A percentile compares a stretch with the other conserved stretches of the same genome.
These are phyloP conservation scores for Muscidifurax raptorellus DNA, from an alignment of 1,140 invertebrate genomes.

Conservation along the genomic window DNA sequence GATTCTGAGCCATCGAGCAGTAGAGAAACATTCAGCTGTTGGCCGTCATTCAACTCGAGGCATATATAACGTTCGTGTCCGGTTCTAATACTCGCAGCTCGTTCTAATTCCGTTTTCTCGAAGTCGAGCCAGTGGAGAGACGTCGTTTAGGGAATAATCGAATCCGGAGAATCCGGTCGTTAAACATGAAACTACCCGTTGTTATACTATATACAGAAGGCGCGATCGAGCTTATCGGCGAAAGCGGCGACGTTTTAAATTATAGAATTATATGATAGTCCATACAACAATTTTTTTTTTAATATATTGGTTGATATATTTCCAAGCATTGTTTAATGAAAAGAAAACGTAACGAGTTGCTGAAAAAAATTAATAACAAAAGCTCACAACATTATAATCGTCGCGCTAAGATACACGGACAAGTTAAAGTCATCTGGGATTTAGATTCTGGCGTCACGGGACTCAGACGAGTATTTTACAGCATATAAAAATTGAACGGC, in stretches of 20 bases:
- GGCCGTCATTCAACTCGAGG: conserved; percentile 17
- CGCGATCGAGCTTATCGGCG: too few relatives aligned
- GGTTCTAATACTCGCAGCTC: not conserved
- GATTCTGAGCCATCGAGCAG: not conserved
- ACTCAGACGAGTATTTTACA: not conserved
- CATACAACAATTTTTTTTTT: too few relatives aligned
- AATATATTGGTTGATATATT: too few relatives aligned
- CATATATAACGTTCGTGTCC: not conserved
- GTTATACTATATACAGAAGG: too few relatives aligned
- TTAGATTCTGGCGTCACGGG: not conserved
- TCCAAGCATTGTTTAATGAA: too few relatives aligned
- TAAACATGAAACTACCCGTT: not conserved
- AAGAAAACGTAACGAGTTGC: too few relatives aligned
- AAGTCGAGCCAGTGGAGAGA: not conserved
- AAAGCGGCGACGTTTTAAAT: too few relatives aligned
- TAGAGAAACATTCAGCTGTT: conserved; percentile 32
- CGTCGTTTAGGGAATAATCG: not conserved
- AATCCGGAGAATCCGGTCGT: not conserved
- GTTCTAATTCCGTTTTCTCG: conserved; percentile 36
- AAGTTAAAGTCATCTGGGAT: not conserved
- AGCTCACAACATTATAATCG: too few relatives aligned
- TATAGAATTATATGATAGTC: too few relatives aligned
- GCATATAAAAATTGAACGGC: too few relatives aligned
- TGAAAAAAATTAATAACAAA: too few relatives aligned
- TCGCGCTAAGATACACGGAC: not conserved